Base-by-base conservation (phyloP, 2,797 vertebrate species). In the Champsocephalus gunnari region DNA sequence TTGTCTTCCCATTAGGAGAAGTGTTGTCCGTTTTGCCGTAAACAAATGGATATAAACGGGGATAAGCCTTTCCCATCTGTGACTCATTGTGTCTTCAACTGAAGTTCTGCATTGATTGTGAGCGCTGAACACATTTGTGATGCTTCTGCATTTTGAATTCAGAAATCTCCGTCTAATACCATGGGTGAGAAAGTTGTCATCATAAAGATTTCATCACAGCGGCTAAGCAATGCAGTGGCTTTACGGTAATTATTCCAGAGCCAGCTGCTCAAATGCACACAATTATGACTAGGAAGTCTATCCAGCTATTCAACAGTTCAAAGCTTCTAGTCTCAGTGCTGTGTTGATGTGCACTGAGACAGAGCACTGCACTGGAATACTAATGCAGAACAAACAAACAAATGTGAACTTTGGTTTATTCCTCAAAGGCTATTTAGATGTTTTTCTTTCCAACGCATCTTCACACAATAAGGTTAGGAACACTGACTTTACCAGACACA, bases 151-250 rank as follows among this genome's bases (percentile, higher is more conserved):
- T 75, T 86, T 79, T 3, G 6, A 62, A 77, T 81, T 67, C 57
- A 41, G 63, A 69, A 49, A 80, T 83, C 59, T 66, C 69, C 49
- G 12, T 51, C 51, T 82, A 73, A 80, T 79, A 64, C 66, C 65
- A 21, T 12, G 57, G 41, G 49, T 70, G 56, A 63, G 71, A 64
- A 79, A 61, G 61, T 79, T 70, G 59, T 71, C 55, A 32, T 66
- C 53, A 44, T 77, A 58, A 83, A 81, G 67, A 87, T 74, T 79
- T 59, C 47, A 73, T 73, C 57, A 75, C 73, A 81, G 67, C 58
- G 34, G 47, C 60, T n/a, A 21, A 71, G 69, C 49, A 71, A 66
- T 51, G 62, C 49, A 61, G 34, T 55, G 61, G 45, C 73, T 66
- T 44, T 43, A 67, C 63, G 62, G 66, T 64, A 72, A 68, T 59